These are phyloP conservation scores for Bucco capensis DNA, from an alignment of 2,113 vertebrate genomes.

Conservation along the genomic window DNA sequence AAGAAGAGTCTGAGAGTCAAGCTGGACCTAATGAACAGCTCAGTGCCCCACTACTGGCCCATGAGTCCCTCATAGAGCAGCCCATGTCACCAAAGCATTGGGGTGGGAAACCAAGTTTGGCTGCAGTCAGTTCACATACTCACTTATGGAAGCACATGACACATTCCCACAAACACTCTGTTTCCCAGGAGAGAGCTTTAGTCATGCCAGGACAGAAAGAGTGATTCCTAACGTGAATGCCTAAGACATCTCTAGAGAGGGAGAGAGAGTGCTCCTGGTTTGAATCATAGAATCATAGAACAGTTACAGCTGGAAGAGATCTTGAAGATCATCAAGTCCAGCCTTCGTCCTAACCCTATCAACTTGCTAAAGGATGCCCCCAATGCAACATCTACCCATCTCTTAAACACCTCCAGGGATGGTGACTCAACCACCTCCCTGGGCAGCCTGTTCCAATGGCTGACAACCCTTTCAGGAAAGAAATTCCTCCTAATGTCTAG, in stretches of 20 bases:
- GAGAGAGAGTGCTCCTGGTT: not conserved
- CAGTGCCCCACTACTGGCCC: fast-evolving
- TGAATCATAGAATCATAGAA: too few relatives aligned
- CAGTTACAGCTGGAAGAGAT: too few relatives aligned
- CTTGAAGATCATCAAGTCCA: too few relatives aligned
- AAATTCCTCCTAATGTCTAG: too few relatives aligned
- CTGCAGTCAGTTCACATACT: not conserved
- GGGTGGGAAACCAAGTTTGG: not conserved
- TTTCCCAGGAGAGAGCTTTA: not conserved
- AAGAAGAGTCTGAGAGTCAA: not conserved
- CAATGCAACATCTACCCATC: too few relatives aligned
- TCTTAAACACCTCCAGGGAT: too few relatives aligned
- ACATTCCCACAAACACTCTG: not conserved
- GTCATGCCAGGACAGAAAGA: not conserved
- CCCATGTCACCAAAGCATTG: not conserved
- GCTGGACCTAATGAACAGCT: not conserved
- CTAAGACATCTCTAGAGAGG: not conserved
- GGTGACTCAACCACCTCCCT: too few relatives aligned
- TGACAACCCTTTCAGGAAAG: too few relatives aligned
- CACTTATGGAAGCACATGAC: not conserved
- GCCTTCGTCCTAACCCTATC: too few relatives aligned
- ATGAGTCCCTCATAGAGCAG: not conserved
- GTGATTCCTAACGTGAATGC: not conserved
- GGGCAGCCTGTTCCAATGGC: too few relatives aligned
- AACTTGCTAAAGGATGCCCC: too few relatives aligned